Evolutionary conservation across 1,140 invertebrate genomes (phyloP), one percentile per base, ranked within the genome.

Genomic region (Aphelinus atriplicis): DNA sequence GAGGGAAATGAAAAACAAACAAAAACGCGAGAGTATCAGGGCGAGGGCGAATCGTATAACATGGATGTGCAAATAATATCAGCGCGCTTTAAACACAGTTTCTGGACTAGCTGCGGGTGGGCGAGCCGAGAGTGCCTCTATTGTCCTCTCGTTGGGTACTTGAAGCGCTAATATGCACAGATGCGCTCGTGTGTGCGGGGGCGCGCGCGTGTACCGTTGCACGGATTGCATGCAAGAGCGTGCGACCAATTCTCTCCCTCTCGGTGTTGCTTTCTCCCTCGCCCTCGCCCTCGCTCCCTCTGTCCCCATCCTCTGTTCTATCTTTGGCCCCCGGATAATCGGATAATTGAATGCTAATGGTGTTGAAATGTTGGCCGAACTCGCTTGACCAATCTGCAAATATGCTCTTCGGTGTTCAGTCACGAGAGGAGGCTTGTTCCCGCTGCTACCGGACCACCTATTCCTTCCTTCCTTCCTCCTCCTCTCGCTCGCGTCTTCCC

Each of bases 301-400:
- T 53, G 26, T 26, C 26, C 45, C 51, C 60, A n/a, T 46, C 60
- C 64, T 47, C 26, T 26, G 26, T 53, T 53, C 51, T 9, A 53
- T 53, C 4, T 53, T 6, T 55, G 56, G 46, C 50, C 64, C 47
- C 66, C 9, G 50, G 53, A 50, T 65, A 72, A 71, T 73, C 71
- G 64, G 51, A 58, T 77, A 73, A 77, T 77, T 73, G 75, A 77
- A 77, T 77, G 71, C 70, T 77, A 77, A 77, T 71, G 65, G 70
- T n/a, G 69, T 42, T 47, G 63, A 63, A 73, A 64, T 47, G 64
- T 65, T 71, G 57, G 65, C 55, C 45, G 56, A 66, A 61, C 48
- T 73, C 63, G 62, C 63, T 68, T 64, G 63, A 66, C 48, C 70
- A 53, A 47, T 73, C 60, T 55, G 71, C 48, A 77, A 73, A 71